Conservation (phyloP, 2,888 invertebrate species). For the Euplagia quadripunctaria region DNA sequence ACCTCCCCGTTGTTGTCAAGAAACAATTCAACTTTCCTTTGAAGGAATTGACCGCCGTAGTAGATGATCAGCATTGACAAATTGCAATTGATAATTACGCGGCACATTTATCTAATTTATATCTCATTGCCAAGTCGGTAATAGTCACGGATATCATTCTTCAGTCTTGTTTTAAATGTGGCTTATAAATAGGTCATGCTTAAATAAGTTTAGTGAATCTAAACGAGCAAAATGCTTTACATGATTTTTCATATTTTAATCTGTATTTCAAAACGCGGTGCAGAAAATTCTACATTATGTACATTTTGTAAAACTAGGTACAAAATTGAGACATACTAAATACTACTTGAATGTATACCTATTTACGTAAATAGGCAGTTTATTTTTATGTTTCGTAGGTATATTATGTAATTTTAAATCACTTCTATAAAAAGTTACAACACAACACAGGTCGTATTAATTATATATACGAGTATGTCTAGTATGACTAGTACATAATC, state of each 20-base stretch:
- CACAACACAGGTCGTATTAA: not conserved
- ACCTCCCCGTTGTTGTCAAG: not conserved
- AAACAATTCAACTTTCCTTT: not conserved
- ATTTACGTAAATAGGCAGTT: not conserved
- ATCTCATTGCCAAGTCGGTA: constrained; percentile 50
- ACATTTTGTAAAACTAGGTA: constrained; percentile 12
- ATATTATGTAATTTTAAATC: not conserved
- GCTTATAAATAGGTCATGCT: constrained; percentile 45
- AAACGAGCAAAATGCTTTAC: constrained; percentile 14
- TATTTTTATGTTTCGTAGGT: not conserved
- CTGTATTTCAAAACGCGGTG: constrained; percentile 12
- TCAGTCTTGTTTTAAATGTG: constrained; percentile 74
- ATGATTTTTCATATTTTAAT: not conserved
- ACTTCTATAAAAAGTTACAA: too few relatives aligned
- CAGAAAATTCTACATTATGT: constrained; percentile 18
- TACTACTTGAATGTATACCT: not conserved
- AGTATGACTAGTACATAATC: too few relatives aligned
- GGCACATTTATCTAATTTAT: constrained; percentile 20
- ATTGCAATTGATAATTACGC: constrained; percentile 2
- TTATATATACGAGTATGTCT: too few relatives aligned
- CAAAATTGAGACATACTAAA: not conserved
- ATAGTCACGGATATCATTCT: constrained; percentile 65
- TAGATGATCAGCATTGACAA: not conserved
- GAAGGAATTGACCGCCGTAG: not conserved
- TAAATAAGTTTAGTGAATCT: constrained; percentile 36